phyloP scores from a whole-genome alignment of 2,888 invertebrate genomes.

The Hypsopygia costalis region DNA sequence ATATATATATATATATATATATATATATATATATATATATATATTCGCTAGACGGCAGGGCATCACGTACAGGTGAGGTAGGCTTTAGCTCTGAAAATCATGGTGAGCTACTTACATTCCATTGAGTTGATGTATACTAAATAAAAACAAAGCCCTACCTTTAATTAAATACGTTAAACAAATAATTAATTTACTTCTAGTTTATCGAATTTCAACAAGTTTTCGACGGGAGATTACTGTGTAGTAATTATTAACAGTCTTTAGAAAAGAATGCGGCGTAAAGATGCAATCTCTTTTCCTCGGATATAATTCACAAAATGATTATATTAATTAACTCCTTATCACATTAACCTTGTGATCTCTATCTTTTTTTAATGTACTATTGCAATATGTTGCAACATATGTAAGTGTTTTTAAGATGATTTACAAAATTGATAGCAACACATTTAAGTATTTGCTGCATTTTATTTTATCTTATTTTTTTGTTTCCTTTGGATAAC shows the following conservation, averaged over 20 bases:
- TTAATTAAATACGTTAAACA: no score
- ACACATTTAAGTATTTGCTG: no score
- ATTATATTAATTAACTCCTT: neutral
- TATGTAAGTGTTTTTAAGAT: neutral
- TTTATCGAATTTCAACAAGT: neutral
- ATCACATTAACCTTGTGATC: neutral
- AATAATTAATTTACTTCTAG: neutral
- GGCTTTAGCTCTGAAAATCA: no score
- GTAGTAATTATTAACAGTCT: neutral
- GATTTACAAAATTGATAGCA: neutral
- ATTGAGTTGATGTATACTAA: no score
- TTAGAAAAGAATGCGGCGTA: neutral
- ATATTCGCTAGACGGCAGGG: no score
- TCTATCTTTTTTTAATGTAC: neutral
- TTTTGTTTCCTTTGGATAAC: no score
- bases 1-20: no score
- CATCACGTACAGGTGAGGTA: no score
- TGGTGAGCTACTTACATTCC: no score
- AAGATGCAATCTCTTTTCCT: neutral
- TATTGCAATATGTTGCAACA: neutral
- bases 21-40: no score
- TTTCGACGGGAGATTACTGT: neutral
- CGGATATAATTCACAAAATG: neutral
- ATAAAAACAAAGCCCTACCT: no score
- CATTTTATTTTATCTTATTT: no score